Conservation (phyloP, 2,888 invertebrate genomes). For the Hemicrepidius hirtus region DNA sequence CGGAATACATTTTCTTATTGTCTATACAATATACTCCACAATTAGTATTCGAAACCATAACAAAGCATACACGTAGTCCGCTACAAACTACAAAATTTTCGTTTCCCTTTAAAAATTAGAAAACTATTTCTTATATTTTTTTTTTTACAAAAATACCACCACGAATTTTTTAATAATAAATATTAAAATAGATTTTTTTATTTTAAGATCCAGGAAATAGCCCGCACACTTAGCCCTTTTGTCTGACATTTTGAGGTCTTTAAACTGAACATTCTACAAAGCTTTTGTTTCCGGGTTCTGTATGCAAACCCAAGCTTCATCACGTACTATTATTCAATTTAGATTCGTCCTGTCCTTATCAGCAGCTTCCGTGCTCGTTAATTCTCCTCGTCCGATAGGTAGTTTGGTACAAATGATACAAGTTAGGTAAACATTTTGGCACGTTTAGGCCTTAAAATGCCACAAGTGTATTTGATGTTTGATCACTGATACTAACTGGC, state of each 20-base stretch:
- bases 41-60: too few species aligned
- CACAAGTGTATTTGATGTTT: slow-evolving; percentile 22
- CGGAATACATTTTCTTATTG: too few species aligned
- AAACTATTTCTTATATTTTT: too few species aligned
- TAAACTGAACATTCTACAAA: slow-evolving; percentile 12
- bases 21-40: too few species aligned
- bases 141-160: too few species aligned
- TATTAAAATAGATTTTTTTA: too few species aligned
- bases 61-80: too few species aligned
- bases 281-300: slow-evolving; percentile 33
- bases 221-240: neutral
- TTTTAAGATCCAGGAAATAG: too few species aligned
- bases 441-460: slow-evolving; percentile 10
- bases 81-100: too few species aligned
- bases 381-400: slow-evolving; percentile 28
- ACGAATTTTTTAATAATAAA: too few species aligned
- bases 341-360: slow-evolving; percentile 36
- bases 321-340: slow-evolving; percentile 35
- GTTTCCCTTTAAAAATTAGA: too few species aligned
- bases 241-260: neutral
- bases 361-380: slow-evolving; percentile 34
- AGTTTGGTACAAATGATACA: slow-evolving; percentile 30
- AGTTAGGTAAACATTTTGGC: slow-evolving; percentile 33
- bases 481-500: neutral
- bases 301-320: slow-evolving; percentile 22